Base-by-base conservation (phyloP, 2,888 invertebrate genomes). In the Cephalotes varians region DNA sequence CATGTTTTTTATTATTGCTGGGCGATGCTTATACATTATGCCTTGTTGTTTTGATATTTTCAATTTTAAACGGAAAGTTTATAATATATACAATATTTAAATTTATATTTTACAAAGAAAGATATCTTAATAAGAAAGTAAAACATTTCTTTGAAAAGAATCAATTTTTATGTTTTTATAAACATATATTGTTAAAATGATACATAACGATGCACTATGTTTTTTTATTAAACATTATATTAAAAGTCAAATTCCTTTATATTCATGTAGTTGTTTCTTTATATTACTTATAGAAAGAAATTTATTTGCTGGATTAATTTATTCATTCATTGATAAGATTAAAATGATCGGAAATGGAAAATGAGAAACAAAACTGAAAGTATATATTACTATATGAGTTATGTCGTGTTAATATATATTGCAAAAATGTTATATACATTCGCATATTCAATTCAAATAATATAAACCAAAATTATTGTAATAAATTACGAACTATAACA, bases 401-500 rank as follows among this genome's bases (percentile, higher is more conserved):
- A 9, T 31, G n/a, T 40, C 40, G 10, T 12, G 6, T 73, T 31
- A 58, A 21, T 28, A 10, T n/a, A 40, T 21, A 21, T n/a, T 31
- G 15, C 10, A 51, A 65, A 34, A 76, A 65, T 37, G 28, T 51
- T 18, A 37, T 10, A 25, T 28, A 10, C 18, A 49, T n/a, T 37
- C 6, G 9, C 12, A 10, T 10, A 1, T 65, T 54, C 2, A 37
- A 40, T 28, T 60, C 37, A 18, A 18, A 44, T 21, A 25, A 40
- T n/a, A 67, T 67, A 56, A 34, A n/a, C 12, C 21, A 21, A 56
- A 31, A 56, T 69, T 47, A 56, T n/a, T 44, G 25, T 58, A 56
- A 69, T 69, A 58, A 79, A 79, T 34, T 44, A 10, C 4, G 12
- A 69, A 25, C 34, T 12, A 25, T 62, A 62, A 56, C 44, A 79